Base-by-base conservation (phyloP, 1,140 invertebrate species). In the Drosophila sechellia region DNA sequence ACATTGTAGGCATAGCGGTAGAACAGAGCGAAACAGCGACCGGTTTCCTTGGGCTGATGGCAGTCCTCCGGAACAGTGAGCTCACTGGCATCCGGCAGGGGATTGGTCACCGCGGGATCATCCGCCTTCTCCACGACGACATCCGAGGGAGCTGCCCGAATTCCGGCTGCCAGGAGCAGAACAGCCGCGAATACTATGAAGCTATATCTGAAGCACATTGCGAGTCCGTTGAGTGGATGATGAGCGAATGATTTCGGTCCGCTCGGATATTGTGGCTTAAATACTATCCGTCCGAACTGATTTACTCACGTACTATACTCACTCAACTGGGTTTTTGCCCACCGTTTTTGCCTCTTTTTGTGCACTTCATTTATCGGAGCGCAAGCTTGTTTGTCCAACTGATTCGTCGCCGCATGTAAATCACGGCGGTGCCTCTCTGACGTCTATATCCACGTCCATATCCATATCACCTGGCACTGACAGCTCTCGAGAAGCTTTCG, bases 1-100 rank as follows among this genome's bases (percentile, higher is more conserved):
- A 95, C 94, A 89, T 98, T 96, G 93, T 94, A 99, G 93, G 95
- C 96, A 95, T 96, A 99, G 37, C 96, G 94, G 63, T 95, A 94
- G 86, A 95, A 96, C 80, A 96, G 95, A 1, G 96, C 96, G 66
- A 95, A 93, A 85, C 98, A 99, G 0, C 96, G 96, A 1, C 98
- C 98, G 84, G 94, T 93, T 42, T 95, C 95, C 86, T 95, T 94
- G 0, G 95, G 93, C 86, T 96, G 94, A 48, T 95, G 94, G 90
- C 98, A 99, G 12, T 80, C 57, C 57, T 89, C 73, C 5, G 80
- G 77, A 4, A 89, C 69, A 5, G 17, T 48, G 8, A 45, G 25
- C 25, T 80, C 61, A 4, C 46, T 31, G 31, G 31, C 31, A 0
- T 43, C 45, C 0, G 15, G n/a, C 25, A 4, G 37, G 31, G 57